Evolutionary conservation across 2,113 vertebrate genomes (phyloP), one percentile per base, ranked within the genome.

Genomic region (Bothrops jararaca): DNA sequence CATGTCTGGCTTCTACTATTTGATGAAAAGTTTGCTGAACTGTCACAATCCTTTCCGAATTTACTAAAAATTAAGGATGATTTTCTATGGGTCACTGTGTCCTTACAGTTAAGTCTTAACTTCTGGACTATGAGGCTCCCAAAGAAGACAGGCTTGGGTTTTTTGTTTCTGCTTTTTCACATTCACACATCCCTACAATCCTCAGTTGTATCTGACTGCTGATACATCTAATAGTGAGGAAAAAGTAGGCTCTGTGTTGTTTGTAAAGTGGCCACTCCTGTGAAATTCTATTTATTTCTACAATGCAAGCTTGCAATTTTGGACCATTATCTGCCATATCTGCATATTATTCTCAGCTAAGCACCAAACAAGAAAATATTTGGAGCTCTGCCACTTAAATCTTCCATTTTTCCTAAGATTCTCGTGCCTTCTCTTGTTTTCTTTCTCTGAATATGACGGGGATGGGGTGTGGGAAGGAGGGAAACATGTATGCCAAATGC

Each of bases 371-470:
- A 69, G 88, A 57, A n/a, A 7, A 9, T 64, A 5, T 60, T n/a
- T 24, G 18, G 29, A 80, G 53, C 29, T 20, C 85, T 69, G 39
- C 53, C 2, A 1, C 89, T 39, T n/a, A 60, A 48, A 60, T 42
- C 7, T 50, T 39, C 8, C 1, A 34, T 86, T 42, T 23, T 39
- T 48, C 23, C 74, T 8, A 56, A 13, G 11, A 18, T 42, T 39
- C n/a, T 26, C 10, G 1, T 86, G 15, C 24, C 10, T 74, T 50
- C 92, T 94, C 93, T 94, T 95, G 0, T 95, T 97, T 96, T 97
- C 95, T 95, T 96, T 95, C 96, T 97, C 91, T 87, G 57, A 52
- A 20, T 64, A 86, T 50, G 85, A 20, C 54, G 93, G 94, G 92
- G 93, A 5, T 0, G 60, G 29, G 60, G 2, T 50, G 48, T 50